phyloP scores from a whole-genome alignment of 2,888 invertebrate genomes.

The Rhaphigaster nebulosa region DNA sequence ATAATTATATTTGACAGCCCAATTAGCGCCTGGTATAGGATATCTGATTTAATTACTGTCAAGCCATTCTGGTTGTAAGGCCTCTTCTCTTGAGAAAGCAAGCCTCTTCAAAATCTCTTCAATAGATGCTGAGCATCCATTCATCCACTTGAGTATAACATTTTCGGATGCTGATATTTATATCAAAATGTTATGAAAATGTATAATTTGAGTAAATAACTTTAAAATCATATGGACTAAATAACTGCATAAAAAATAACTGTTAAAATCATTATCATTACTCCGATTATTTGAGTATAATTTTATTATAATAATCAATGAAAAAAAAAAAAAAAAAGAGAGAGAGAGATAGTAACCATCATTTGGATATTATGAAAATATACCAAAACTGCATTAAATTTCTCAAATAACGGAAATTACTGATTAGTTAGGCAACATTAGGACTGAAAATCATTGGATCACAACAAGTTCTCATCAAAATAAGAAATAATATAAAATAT shows the following conservation, averaged over 20 bases:
- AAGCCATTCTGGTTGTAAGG: neutral
- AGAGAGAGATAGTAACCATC: too few relatives aligned
- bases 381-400: too few relatives aligned
- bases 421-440: too few relatives aligned
- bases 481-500: too few relatives aligned
- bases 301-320: too few relatives aligned
- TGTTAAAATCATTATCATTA: too few relatives aligned
- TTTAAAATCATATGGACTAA: neutral
- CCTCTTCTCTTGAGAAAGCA: neutral
- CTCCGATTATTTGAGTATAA: too few relatives aligned
- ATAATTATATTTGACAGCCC: neutral
- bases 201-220: neutral
- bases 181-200: neutral
- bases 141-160: neutral
- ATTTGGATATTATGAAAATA: too few relatives aligned
- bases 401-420: too few relatives aligned
- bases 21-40: neutral
- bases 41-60: neutral
- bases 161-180: neutral
- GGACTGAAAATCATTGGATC: too few relatives aligned
- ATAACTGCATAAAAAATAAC: neutral
- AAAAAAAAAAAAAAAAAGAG: too few relatives aligned
- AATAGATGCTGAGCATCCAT: neutral
- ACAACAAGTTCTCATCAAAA: too few relatives aligned
- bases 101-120: neutral